These are phyloP conservation scores for Sarcoramphus papa DNA, from an alignment of 2,797 vertebrate species.

Conservation along the genomic window DNA sequence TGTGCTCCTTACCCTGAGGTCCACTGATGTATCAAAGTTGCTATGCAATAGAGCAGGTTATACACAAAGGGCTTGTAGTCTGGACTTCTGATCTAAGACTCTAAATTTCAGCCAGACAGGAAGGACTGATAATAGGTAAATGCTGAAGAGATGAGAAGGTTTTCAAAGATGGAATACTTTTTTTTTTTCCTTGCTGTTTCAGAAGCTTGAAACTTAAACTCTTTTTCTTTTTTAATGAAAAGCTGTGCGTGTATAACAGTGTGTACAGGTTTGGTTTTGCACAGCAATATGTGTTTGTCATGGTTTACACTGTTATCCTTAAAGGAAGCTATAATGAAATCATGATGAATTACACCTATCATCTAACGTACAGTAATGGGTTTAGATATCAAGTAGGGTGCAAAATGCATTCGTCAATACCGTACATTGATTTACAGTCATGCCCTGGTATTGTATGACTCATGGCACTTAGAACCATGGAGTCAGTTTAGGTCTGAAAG, in stretches of 20 bases:
- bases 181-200: neutral
- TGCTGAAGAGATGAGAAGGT: neutral
- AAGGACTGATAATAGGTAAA: neutral
- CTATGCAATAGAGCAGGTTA: neutral
- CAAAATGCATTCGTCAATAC: neutral
- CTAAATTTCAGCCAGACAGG: neutral
- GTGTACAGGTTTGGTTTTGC: neutral
- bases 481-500: neutral
- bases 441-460: neutral
- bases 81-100: neutral
- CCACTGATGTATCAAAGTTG: neutral
- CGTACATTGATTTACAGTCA: neutral
- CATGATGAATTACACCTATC: neutral
- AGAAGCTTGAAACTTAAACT: neutral
- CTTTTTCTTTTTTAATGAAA: neutral
- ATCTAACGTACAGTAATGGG: neutral
- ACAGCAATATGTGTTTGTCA: neutral
- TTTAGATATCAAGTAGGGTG: neutral
- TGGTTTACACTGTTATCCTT: neutral
- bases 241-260: neutral
- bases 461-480: neutral
- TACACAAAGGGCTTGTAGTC: neutral
- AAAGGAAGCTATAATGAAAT: neutral
- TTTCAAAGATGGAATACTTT: neutral
- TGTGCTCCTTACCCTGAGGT: neutral